These are phyloP conservation scores for Sebastes vulpes DNA, from an alignment of 2,797 vertebrate species.

Conservation along the genomic window DNA sequence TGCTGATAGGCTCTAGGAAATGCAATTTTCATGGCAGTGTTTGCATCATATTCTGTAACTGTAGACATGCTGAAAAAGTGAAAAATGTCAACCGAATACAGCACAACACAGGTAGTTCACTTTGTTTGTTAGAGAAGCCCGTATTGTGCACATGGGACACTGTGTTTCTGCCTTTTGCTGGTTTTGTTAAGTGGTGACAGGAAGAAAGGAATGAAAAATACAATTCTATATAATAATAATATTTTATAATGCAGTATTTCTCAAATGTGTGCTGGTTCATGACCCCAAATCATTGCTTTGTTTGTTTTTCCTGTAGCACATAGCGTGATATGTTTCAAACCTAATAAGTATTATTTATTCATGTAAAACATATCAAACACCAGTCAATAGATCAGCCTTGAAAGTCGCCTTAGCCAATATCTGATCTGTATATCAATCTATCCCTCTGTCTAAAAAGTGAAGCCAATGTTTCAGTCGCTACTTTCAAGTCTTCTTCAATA, in stretches of 20 bases:
- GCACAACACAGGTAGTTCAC: background rate
- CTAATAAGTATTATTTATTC: background rate
- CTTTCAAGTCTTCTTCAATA: background rate
- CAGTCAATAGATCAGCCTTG: background rate
- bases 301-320: background rate
- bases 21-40: background rate
- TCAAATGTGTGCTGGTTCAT: background rate
- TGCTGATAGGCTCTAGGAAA: conserved; percentile 7
- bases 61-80: background rate
- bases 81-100: background rate
- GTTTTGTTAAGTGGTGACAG: background rate
- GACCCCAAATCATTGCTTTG: background rate
- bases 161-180: background rate
- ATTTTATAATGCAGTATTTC: background rate
- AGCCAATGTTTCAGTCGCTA: no score
- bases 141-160: background rate
- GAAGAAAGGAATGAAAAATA: background rate
- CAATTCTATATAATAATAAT: background rate
- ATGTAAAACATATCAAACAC: background rate
- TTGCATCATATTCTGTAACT: background rate
- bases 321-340: background rate
- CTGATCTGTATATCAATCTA: background rate
- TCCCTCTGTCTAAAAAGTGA: no score
- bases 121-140: background rate
- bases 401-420: background rate